Conservation (phyloP, 2,888 invertebrate genomes). For the Drosophila neonasuta region DNA sequence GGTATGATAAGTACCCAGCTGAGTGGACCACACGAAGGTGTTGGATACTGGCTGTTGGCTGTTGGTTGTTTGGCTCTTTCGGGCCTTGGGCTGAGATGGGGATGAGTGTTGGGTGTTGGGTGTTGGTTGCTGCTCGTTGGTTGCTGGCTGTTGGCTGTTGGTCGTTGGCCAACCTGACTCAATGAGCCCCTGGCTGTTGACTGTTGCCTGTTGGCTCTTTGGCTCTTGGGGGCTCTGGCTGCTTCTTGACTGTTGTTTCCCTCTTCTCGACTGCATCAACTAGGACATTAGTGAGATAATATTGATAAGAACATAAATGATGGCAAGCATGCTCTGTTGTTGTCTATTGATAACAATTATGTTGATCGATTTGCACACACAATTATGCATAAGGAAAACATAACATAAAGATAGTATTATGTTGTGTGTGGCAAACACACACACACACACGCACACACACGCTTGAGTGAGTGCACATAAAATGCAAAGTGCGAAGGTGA, state of each 20-base stretch:
- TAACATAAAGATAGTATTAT: no score
- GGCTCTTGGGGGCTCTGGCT: background rate
- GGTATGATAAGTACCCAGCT: slow-evolving; percentile 20
- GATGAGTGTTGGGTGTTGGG: background rate
- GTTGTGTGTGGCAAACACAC: background rate
- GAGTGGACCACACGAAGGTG: slow-evolving; percentile 32
- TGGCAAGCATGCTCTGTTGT: slow-evolving; percentile 11
- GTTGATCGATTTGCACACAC: no score
- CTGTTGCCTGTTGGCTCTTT: slow-evolving; percentile 11
- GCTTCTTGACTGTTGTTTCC: slow-evolving; percentile 7
- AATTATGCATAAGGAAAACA: background rate
- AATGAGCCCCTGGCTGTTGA: slow-evolving; percentile 12
- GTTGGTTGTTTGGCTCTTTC: background rate
- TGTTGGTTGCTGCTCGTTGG: background rate
- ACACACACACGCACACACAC: slow-evolving; percentile 13
- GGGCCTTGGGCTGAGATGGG: slow-evolving; percentile 17
- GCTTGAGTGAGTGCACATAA: slow-evolving; percentile 49
- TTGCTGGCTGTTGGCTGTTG: no score
- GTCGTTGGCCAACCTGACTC: slow-evolving; percentile 1
- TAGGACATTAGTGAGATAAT: background rate
- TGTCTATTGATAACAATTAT: slow-evolving; percentile 47
- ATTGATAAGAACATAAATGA: slow-evolving; percentile 25
- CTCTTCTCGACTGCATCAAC: slow-evolving; percentile 19
- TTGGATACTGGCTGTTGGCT: slow-evolving; percentile 14
- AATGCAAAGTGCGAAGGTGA: slow-evolving; percentile 51